Evolutionary conservation across 2,888 invertebrate genomes (phyloP).

Genomic region (Amblyjoppa proteus): DNA sequence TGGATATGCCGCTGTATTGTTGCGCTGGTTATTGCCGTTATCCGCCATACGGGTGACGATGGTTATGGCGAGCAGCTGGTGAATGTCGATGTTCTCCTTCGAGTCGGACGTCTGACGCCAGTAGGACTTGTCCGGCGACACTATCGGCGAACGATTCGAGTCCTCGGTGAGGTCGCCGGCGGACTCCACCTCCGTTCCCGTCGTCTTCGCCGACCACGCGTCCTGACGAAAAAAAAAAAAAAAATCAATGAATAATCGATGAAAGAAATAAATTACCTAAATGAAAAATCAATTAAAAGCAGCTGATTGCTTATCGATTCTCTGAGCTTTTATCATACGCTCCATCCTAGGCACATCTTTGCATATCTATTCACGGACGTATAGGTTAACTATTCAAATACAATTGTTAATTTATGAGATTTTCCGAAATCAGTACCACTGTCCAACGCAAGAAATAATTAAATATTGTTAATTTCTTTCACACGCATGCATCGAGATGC

Average conservation of each 20-base stretch:
- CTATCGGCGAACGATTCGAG: slow-evolving; percentile 63
- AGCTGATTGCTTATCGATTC: not conserved
- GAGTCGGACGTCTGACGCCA: slow-evolving; percentile 81
- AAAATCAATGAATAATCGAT: slow-evolving; percentile 5
- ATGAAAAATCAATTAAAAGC: slow-evolving; percentile 18
- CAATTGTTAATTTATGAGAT: too few relatives aligned
- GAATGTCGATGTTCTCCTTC: slow-evolving; percentile 82
- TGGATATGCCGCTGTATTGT: slow-evolving; percentile 77
- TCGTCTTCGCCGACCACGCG: slow-evolving; percentile 74
- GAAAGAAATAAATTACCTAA: not conserved
- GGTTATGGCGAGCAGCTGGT: slow-evolving; percentile 81
- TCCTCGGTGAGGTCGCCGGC: slow-evolving; percentile 77
- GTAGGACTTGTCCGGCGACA: slow-evolving; percentile 77
- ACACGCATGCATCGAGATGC: too few relatives aligned
- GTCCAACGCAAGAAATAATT: too few relatives aligned
- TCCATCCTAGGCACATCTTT: too few relatives aligned
- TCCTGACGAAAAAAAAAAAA: slow-evolving; percentile 72
- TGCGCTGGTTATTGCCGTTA: slow-evolving; percentile 80
- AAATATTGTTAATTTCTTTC: too few relatives aligned
- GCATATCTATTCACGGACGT: too few relatives aligned
- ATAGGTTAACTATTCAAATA: too few relatives aligned
- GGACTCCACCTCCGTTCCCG: slow-evolving; percentile 74
- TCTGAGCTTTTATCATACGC: too few relatives aligned
- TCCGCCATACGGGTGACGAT: slow-evolving; percentile 82
- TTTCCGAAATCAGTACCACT: too few relatives aligned